Conservation (phyloP, 1,140 invertebrate genomes). For the Coptotermes formosanus region DNA sequence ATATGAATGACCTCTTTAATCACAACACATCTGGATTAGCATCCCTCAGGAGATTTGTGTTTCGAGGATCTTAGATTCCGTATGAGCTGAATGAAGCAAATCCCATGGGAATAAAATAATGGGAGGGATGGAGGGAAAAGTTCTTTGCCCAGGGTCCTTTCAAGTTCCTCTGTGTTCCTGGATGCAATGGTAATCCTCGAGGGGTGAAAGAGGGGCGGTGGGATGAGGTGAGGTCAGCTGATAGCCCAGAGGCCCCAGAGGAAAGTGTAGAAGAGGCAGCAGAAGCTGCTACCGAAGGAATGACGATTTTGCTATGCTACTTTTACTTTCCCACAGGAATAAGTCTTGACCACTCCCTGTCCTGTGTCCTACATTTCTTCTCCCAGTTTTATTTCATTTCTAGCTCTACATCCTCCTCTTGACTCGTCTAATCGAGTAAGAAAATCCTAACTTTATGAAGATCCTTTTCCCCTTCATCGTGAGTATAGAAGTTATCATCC, state of each 20-base stretch:
- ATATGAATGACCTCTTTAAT: conserved; percentile 22
- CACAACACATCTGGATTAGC: background rate
- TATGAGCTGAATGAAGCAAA: conserved; percentile 29
- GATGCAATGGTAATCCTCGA: conserved; percentile 11
- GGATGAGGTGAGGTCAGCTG: conserved; percentile 22
- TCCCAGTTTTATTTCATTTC: background rate
- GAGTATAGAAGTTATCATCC: too few species aligned
- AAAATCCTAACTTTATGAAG: background rate
- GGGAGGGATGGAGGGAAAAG: conserved; percentile 3
- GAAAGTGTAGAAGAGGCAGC: background rate
- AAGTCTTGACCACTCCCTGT: background rate
- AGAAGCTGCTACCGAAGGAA: conserved; percentile 1
- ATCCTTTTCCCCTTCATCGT: too few species aligned
- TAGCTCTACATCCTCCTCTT: background rate
- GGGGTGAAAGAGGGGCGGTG: background rate
- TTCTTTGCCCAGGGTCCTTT: conserved; percentile 30
- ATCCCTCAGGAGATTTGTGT: background rate
- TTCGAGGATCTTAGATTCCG: conserved; percentile 22
- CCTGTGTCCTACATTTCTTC: background rate
- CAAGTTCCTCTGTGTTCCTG: conserved; percentile 30
- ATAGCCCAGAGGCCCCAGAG: background rate
- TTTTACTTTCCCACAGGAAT: background rate
- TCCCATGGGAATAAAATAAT: conserved; percentile 30
- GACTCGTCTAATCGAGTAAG: background rate
- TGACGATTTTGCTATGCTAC: background rate